Base-by-base conservation (phyloP, 2,797 vertebrate genomes). In the Glyptemys insculpta region DNA sequence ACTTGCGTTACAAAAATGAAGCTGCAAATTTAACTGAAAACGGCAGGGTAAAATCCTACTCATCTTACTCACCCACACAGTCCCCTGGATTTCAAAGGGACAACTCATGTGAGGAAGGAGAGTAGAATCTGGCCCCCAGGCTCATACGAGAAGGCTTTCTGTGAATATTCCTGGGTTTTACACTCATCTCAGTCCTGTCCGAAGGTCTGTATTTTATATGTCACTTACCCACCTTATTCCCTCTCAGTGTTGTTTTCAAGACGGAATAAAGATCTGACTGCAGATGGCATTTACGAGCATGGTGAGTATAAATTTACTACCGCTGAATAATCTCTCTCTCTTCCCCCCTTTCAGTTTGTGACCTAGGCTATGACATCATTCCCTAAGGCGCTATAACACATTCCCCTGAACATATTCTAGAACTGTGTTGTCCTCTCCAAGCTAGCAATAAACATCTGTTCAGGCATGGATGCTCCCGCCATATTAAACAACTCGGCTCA, bases 291-390 rank as follows among this genome's bases (percentile, higher is more conserved):
- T 52, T 87, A 54, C 81, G 29, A 83, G 29, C 2, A 0, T 6
- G 47, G 97, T 97, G 85, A 97, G 97, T 97, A 94, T 44, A 91
- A 31, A 83, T 18, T 14, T 37, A 8, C 0, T 47, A 0, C 57
- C 21, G 54, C 34, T 85, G 2, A 37, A 10, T 82, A 23, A 76
- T 79, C 65, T 76, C 0, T 74, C 87, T 72, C 80, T 5, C 18
- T 47, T 37, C 0, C 4, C 3, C 0, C 3, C 1, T n/a, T 87
- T 72, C 62, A 37, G 83, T 37, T 87, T 68, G 62, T 0, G 0
- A 83, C 79, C 53, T 59, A 29, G 27, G 44, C 44, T 49, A 49
- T 25, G 34, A 34, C 31, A 62, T 62, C 59, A 62, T 34, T 62
- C 59, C 29, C 59, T 34, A 31, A 34, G 21, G 54, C 21, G 7